Conservation (phyloP, 2,888 invertebrate genomes). For the Spatulosminthurus flaviceps region DNA sequence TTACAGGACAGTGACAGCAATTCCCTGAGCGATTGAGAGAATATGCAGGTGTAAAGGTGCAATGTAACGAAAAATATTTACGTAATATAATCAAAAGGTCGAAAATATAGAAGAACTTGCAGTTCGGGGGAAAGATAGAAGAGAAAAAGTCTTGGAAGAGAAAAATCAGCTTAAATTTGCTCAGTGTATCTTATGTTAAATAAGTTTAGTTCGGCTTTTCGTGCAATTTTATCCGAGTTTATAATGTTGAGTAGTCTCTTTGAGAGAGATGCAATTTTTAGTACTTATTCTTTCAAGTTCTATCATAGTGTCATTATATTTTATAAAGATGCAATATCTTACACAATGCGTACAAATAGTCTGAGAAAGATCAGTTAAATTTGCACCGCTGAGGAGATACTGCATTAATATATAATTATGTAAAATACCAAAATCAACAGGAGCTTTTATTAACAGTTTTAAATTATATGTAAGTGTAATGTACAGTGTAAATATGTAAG, state of each 20-base stretch:
- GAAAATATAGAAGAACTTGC: too few species aligned
- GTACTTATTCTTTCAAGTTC: constrained; percentile 31
- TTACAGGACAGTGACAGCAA: constrained; percentile 49
- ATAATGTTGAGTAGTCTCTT: constrained; percentile 5
- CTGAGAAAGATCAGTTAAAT: too few species aligned
- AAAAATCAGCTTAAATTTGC: constrained; percentile 29
- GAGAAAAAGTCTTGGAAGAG: constrained; percentile 9
- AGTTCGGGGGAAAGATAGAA: not conserved
- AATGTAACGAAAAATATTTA: not conserved
- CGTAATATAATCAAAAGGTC: too few species aligned
- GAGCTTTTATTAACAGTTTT: constrained; percentile 36
- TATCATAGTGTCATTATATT: constrained; percentile 27
- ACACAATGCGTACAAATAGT: too few species aligned
- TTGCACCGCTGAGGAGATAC: too few species aligned
- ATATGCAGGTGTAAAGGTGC: not conserved
- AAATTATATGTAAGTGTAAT: constrained; percentile 21
- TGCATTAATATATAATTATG: not conserved
- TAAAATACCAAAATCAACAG: constrained; percentile 37
- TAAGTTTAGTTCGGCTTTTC: constrained; percentile 13
- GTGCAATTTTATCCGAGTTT: constrained; percentile 36
- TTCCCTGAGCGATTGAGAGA: constrained; percentile 45
- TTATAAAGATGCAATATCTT: not conserved
- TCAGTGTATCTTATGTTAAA: constrained; percentile 16
- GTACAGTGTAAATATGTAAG: constrained; percentile 31
- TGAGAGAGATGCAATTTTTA: constrained; percentile 26